Evolutionary conservation across 2,888 invertebrate genomes (phyloP).

Genomic region (Malthinus seriepunctatus): DNA sequence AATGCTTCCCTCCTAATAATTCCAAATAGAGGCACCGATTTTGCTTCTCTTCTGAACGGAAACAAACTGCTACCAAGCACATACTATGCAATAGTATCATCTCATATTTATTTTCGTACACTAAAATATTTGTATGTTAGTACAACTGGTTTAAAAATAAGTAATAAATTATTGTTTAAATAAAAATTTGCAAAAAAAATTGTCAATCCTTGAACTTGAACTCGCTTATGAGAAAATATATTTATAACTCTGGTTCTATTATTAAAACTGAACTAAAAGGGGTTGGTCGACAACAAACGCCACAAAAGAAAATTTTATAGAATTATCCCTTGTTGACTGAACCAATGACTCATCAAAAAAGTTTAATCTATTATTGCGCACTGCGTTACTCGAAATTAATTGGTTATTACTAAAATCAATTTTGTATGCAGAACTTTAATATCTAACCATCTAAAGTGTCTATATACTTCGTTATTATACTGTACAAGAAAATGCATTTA

Average conservation of each 20-base stretch:
- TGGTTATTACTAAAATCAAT: conserved; percentile 22
- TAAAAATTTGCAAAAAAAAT: too few relatives aligned
- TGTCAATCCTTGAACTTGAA: too few relatives aligned
- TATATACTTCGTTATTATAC: background rate
- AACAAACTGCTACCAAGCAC: too few relatives aligned
- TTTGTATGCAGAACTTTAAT: conserved; percentile 9
- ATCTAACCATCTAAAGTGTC: too few relatives aligned
- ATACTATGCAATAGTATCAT: too few relatives aligned
- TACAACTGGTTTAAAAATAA: too few relatives aligned
- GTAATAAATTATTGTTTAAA: too few relatives aligned
- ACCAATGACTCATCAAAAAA: conserved; percentile 26
- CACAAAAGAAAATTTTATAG: conserved; percentile 17
- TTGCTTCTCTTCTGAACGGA: too few relatives aligned
- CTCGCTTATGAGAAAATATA: background rate
- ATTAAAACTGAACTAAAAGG: background rate
- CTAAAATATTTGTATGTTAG: too few relatives aligned
- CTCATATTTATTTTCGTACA: too few relatives aligned
- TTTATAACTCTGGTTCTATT: background rate
- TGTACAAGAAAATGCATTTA: background rate
- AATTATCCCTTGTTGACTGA: conserved; percentile 25
- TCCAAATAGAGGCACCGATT: too few relatives aligned
- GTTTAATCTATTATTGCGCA: conserved; percentile 14
- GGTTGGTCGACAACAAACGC: background rate
- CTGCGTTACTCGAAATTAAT: conserved; percentile 23
- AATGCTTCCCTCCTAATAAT: too few relatives aligned